Base-by-base conservation (phyloP, 2,113 vertebrate genomes). In the Porphyrio hochstetteri region DNA sequence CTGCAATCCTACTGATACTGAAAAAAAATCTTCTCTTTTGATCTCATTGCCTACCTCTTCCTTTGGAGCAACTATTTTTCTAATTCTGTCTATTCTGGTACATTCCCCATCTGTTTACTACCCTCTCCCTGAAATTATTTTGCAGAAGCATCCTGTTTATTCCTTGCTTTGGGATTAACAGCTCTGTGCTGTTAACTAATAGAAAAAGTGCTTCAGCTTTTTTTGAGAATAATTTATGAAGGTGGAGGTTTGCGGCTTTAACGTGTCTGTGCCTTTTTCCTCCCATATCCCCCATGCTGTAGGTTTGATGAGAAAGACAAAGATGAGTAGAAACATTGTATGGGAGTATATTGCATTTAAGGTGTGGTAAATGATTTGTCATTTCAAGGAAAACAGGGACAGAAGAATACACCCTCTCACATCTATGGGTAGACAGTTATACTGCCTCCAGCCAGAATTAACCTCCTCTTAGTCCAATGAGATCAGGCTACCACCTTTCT, bases 51-150 rank as follows among this genome's bases (percentile, higher is more conserved):
- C 80, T 91, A 23, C 28, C 7, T 48, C 56, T 56, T 69, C 13
- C 64, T 80, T 81, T 36, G n/a, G 24, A 74, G 9, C 15, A 79
- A 79, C 10, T 82, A 11, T 50, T 87, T 95, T 91, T 57, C 48
- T 70, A 61, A 16, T 69, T 72, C 3, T 69, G 79, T 48, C 29
- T 91, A 15, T 94, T 76, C 61, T 82, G 25, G 19, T 87, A 33
- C n/a, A 52, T 91, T 79, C 14, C 29, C 70, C 36, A 83, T 94
- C 82, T 95, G 74, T 95, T 92, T 92, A 65, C 67, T 92, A 56
- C 35, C n/a, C 40, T 91, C 83, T 90, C 29, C 33, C 57, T 78
- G 40, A 83, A 69, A 70, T 95, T 81, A 48, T 92, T 84, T 42
- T 84, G 40, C 82, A 88, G 78, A 87, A 80, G 27, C 17, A 42